Conservation (phyloP, 2,888 invertebrate species). For the Zygothrica quintamaculata region DNA sequence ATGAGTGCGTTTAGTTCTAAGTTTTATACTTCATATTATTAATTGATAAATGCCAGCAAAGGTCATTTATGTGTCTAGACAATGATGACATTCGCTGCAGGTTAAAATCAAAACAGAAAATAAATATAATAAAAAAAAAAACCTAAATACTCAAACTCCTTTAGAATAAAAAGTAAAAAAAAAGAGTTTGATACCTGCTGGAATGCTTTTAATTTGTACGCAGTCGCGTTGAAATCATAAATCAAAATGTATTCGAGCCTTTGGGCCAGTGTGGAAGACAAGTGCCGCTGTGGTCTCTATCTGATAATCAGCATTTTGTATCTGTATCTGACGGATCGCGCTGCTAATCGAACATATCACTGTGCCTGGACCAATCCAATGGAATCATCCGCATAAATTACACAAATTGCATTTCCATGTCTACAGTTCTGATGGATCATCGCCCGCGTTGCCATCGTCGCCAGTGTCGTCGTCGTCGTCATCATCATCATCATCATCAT, state of each 20-base stretch:
- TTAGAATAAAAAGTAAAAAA: constrained; percentile 15
- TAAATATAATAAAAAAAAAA: background rate
- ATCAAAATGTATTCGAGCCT: constrained; percentile 61
- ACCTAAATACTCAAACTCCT: background rate
- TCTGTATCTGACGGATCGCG: constrained; percentile 70
- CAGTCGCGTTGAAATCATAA: constrained; percentile 71
- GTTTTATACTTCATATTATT: constrained; percentile 53
- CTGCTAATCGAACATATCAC: constrained; percentile 71
- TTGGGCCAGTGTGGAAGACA: constrained; percentile 40
- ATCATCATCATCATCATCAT: constrained; percentile 3
- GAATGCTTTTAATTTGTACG: constrained; percentile 73
- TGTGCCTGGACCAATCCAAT: constrained; percentile 29
- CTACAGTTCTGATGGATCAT: constrained; percentile 75
- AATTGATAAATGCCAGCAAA: constrained; percentile 64
- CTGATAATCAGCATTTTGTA: constrained; percentile 73
- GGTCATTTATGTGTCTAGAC: constrained; percentile 44
- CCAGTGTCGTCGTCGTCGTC: constrained; percentile 2
- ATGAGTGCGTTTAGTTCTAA: constrained; percentile 32
- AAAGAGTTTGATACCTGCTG: constrained; percentile 12
- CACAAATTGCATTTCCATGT: constrained; percentile 83
- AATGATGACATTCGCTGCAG: constrained; percentile 75
- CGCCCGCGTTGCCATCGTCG: constrained; percentile 65
- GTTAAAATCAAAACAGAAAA: constrained; percentile 41
- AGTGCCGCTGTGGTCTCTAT: constrained; percentile 51
- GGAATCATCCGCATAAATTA: constrained; percentile 71